Evolutionary conservation across 2,888 invertebrate genomes (phyloP), one percentile per base, ranked within the genome.

Genomic region (Melanostoma mellinum): DNA sequence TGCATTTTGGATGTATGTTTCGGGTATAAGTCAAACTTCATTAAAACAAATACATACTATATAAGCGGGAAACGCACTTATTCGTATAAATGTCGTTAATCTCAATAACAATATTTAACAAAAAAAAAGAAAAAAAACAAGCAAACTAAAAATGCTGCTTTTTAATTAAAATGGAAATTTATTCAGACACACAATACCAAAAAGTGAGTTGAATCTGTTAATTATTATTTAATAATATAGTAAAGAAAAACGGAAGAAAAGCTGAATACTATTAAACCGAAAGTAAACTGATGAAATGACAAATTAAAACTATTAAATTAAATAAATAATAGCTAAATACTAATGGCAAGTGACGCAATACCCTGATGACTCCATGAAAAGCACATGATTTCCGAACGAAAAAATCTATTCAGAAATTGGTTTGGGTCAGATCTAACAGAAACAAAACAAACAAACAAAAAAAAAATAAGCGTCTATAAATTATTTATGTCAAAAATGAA

Each of bases 91-190:
- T 73, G 61, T 68, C 40, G 77, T 71, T 77, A 61, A 42, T 69
- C 61, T 58, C 50, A 56, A 38, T 50, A 20, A 63, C 48, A 63
- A 63, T 63, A 36, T 36, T 50, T 71, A 36, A 40, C 32, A 44
- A 65, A 35, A 67, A 9, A 42, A 58, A 60, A 40, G 44, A 30
- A 60, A 67, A 42, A 52, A 44, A 33, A 48, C n/a, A 46, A 53
- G 42, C 58, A 52, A 35, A 3, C 44, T 2, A 30, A 9, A 4
- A 40, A 36, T 69, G 20, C 20, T 6, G 42, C 42, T 50, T 56
- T 69, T 79, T 80, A 71, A 75, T 80, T 75, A 65, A 80, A 75
- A 75, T 80, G 65, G 40, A 71, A 32, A 58, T 48, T 33, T 58
- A 40, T 50, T 58, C 9, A 20, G 35, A 6, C 33, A 52, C 5